These are phyloP conservation scores for Sebastes diaconus DNA, from an alignment of 2,797 vertebrate species.

Conservation along the genomic window DNA sequence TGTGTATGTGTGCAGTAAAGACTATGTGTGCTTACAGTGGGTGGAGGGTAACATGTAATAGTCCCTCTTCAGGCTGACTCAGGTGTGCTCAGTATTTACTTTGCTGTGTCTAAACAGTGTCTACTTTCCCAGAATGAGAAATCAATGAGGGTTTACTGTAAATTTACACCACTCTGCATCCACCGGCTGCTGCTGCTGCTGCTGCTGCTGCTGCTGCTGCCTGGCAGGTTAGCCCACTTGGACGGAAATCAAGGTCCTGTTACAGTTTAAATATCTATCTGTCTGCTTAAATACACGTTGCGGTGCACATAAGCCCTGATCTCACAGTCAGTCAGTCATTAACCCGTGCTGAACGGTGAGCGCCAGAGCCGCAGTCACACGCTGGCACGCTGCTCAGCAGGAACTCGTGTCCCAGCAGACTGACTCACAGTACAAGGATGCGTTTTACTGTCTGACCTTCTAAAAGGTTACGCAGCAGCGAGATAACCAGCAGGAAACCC, in stretches of 20 bases:
- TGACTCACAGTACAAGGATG: background rate
- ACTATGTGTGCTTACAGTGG: background rate
- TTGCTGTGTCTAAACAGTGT: background rate
- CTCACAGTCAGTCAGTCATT: conserved; percentile 22
- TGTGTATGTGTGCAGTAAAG: background rate
- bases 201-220: background rate
- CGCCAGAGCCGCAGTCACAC: background rate
- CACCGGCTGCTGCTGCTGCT: background rate
- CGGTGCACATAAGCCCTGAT: background rate
- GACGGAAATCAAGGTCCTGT: background rate
- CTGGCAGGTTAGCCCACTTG: background rate
- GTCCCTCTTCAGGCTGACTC: background rate
- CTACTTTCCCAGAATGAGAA: background rate
- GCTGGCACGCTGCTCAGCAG: background rate
- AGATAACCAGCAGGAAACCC: conserved; percentile 2
- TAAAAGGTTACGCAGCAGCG: background rate
- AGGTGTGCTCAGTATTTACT: conserved; percentile 5
- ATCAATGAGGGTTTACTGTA: background rate
- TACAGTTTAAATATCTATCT: conserved; percentile 12
- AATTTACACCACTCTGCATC: background rate
- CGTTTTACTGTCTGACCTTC: background rate
- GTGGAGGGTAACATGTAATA: background rate
- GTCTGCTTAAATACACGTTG: conserved; percentile 19
- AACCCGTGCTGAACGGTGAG: background rate
- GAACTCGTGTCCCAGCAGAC: background rate